Conservation (phyloP, 1,140 invertebrate species). For the Mamestra configurata region DNA sequence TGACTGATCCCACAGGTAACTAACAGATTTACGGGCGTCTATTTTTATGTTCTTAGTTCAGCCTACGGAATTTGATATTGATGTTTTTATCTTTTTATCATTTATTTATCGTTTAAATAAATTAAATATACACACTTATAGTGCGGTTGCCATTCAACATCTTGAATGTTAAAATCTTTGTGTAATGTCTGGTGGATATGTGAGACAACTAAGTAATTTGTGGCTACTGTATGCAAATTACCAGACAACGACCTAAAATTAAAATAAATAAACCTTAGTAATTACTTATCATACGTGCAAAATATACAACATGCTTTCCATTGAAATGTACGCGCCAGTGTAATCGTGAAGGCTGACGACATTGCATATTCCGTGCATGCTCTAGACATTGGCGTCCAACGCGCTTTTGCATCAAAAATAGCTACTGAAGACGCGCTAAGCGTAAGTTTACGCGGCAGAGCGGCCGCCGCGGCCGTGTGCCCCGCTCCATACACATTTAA, state of each 20-base stretch:
- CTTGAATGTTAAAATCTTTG: constrained; percentile 8
- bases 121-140: not conserved
- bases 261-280: not conserved
- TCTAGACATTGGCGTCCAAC: constrained; percentile 87
- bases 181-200: not conserved
- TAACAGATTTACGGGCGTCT: constrained; percentile 32
- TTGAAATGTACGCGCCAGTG: constrained; percentile 34
- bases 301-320: constrained; percentile 22
- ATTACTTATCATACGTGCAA: constrained; percentile 15
- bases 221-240: constrained; percentile 10
- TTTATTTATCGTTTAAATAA: not conserved
- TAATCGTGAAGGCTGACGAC: constrained; percentile 77
- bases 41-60: constrained; percentile 7
- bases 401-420: constrained; percentile 87
- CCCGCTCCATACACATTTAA: constrained; percentile 45
- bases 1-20: constrained; percentile 32
- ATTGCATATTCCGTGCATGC: constrained; percentile 88
- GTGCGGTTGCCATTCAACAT: not conserved
- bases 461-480: constrained; percentile 77
- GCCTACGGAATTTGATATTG: not conserved
- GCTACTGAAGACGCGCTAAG: constrained; percentile 82
- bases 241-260: not conserved
- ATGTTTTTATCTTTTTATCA: not conserved
- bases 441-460: constrained; percentile 80
- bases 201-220: constrained; percentile 3